Conservation (phyloP, 2,888 invertebrate species). For the Copidosoma aretas region DNA sequence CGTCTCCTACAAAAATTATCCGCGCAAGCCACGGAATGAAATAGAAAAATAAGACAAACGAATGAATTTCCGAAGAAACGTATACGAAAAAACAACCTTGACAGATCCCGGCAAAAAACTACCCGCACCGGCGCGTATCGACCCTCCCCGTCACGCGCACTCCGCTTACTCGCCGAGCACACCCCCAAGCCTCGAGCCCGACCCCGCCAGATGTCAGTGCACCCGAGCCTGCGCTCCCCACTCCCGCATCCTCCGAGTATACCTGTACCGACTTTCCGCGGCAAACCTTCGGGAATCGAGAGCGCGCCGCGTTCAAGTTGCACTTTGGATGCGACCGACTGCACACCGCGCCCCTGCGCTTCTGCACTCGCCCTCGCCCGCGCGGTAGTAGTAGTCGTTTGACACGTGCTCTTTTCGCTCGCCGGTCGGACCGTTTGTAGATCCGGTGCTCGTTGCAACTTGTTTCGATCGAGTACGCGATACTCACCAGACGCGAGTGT, state of each 20-base stretch:
- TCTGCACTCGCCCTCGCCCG: conserved; percentile 14
- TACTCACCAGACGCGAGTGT: neutral
- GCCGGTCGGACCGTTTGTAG: conserved; percentile 29
- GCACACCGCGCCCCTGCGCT: conserved; percentile 57
- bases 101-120: too few species aligned
- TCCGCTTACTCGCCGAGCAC: too few species aligned
- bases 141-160: too few species aligned
- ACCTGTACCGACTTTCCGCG: neutral
- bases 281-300: conserved; percentile 32
- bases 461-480: neutral
- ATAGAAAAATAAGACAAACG: too few species aligned
- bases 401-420: neutral
- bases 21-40: too few species aligned
- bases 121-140: too few species aligned
- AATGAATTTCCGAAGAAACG: too few species aligned
- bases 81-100: too few species aligned
- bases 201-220: too few species aligned
- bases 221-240: neutral
- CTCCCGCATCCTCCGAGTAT: neutral
- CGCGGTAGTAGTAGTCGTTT: neutral
- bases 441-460: neutral
- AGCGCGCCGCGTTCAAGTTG: conserved; percentile 61
- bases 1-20: too few species aligned
- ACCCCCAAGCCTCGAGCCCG: too few species aligned
- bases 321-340: conserved; percentile 61